These are phyloP conservation scores for Clistopyga incitator DNA, from an alignment of 2,888 invertebrate species.

Conservation along the genomic window DNA sequence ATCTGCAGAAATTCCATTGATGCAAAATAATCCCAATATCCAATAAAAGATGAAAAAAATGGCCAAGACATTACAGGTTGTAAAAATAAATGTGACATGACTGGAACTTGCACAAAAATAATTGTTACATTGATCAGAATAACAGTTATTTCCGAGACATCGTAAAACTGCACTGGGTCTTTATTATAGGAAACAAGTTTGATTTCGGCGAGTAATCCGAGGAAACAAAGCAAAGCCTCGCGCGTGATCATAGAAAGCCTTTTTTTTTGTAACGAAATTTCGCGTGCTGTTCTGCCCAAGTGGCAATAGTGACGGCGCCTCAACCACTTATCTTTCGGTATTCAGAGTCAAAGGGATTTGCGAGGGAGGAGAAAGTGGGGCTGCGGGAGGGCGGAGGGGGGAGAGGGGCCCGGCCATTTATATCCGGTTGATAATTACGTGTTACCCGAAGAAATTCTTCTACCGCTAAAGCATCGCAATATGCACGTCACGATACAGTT, in stretches of 20 bases:
- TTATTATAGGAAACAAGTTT: slow-evolving; percentile 41
- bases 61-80: background rate
- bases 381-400: background rate
- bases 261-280: slow-evolving; percentile 71
- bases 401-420: slow-evolving; percentile 70
- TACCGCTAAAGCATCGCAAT: slow-evolving; percentile 76
- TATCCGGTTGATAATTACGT: slow-evolving; percentile 79
- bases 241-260: slow-evolving; percentile 43
- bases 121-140: background rate
- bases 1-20: too few relatives aligned
- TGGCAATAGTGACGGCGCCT: slow-evolving; percentile 70
- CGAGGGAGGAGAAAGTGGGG: background rate
- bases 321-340: slow-evolving; percentile 44
- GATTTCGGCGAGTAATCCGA: slow-evolving; percentile 67
- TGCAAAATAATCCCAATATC: too few relatives aligned
- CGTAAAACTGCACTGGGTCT: slow-evolving; percentile 50
- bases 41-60: too few relatives aligned
- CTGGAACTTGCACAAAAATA: background rate
- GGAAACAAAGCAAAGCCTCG: slow-evolving; percentile 59
- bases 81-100: too few relatives aligned
- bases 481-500: slow-evolving; percentile 81
- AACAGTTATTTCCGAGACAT: background rate
- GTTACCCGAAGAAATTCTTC: slow-evolving; percentile 74
- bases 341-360: slow-evolving; percentile 51
- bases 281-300: slow-evolving; percentile 76